Conservation (phyloP, 2,113 vertebrate species). For the Tringa solitaria region DNA sequence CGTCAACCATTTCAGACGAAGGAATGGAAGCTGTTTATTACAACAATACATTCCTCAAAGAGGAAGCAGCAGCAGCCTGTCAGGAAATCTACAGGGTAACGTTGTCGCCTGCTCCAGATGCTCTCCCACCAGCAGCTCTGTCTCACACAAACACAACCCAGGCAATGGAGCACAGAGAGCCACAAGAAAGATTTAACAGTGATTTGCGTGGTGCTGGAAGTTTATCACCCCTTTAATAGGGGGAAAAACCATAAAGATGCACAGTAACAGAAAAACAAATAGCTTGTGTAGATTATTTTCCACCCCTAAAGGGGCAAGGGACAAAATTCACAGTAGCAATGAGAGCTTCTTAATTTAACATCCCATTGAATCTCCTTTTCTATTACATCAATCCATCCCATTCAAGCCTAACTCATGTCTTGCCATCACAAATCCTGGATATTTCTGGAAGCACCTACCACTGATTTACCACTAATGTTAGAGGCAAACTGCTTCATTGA, state of each 20-base stretch:
- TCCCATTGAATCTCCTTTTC: not conserved
- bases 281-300: not conserved
- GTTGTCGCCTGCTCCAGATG: not conserved
- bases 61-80: constrained; percentile 9
- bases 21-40: constrained; percentile 6
- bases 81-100: constrained; percentile 9
- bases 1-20: not conserved
- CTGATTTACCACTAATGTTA: not conserved
- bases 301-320: not conserved
- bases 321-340: not conserved
- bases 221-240: not conserved
- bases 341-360: not conserved
- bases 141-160: not conserved
- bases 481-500: not conserved
- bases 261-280: not conserved
- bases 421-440: not conserved
- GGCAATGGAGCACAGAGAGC: not conserved
- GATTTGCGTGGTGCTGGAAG: not conserved
- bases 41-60: not conserved
- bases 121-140: not conserved
- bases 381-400: not conserved
- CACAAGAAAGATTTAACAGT: not conserved
- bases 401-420: not conserved
- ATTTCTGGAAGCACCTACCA: not conserved
- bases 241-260: not conserved